phyloP scores from a whole-genome alignment of 2,888 invertebrate species.

The Quadriops clusia region DNA sequence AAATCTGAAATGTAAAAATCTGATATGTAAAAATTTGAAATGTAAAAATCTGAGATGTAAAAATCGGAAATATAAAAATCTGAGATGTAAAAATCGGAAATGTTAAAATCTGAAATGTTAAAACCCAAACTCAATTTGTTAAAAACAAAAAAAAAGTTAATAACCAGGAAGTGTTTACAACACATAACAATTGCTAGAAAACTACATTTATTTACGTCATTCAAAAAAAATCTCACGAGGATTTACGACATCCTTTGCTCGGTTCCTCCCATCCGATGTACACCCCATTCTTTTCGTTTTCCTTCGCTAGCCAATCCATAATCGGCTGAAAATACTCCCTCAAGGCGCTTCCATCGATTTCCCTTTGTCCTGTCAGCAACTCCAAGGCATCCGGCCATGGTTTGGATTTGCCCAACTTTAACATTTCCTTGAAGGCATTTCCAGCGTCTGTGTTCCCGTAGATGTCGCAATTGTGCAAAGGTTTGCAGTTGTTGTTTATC shows the following conservation, averaged over 20 bases:
- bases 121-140: too few relatives aligned
- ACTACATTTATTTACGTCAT: too few relatives aligned
- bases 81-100: too few relatives aligned
- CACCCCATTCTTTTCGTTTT: constrained; percentile 58
- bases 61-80: too few relatives aligned
- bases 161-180: too few relatives aligned
- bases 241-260: too few relatives aligned
- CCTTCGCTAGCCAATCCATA: constrained; percentile 58
- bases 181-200: constrained; percentile 8
- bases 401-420: constrained; percentile 58
- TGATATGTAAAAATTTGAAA: too few relatives aligned
- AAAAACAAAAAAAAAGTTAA: too few relatives aligned
- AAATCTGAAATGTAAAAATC: too few relatives aligned
- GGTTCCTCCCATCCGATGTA: constrained; percentile 49
- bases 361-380: constrained; percentile 60
- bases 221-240: too few relatives aligned
- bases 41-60: too few relatives aligned
- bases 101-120: too few relatives aligned
- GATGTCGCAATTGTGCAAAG: constrained; percentile 77
- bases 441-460: constrained; percentile 71
- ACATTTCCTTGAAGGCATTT: constrained; percentile 53
- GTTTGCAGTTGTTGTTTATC: constrained; percentile 50
- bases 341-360: constrained; percentile 64
- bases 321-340: constrained; percentile 73
- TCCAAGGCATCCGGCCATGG: constrained; percentile 83